Conservation (phyloP, 1,140 invertebrate species). For the Drosophila biarmipes region DNA sequence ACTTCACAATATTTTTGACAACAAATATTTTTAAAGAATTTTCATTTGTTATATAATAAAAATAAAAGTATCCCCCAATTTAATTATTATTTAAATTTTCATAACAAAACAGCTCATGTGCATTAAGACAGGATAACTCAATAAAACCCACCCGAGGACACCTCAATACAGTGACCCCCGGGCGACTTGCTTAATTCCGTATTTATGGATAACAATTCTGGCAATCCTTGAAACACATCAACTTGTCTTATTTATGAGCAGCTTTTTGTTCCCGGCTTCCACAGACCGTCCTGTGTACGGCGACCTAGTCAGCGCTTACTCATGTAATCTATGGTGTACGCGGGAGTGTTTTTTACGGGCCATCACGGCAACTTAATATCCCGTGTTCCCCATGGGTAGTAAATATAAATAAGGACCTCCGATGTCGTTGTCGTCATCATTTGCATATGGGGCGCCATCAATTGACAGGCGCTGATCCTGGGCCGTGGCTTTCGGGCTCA, state of each 20-base stretch:
- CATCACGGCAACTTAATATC: slow-evolving; percentile 31
- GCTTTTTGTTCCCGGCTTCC: slow-evolving; percentile 1
- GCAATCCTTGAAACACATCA: slow-evolving; percentile 24
- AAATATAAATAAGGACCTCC: slow-evolving; percentile 28
- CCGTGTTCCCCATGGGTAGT: slow-evolving; percentile 13
- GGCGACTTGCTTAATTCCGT: slow-evolving; percentile 8
- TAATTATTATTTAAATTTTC: not conserved
- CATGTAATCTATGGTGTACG: not conserved
- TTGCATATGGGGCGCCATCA: slow-evolving; percentile 52
- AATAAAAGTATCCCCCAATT: not conserved
- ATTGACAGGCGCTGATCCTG: slow-evolving; percentile 37
- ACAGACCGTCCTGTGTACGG: slow-evolving; percentile 6
- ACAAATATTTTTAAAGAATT: too few species aligned
- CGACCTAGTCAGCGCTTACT: slow-evolving; percentile 26
- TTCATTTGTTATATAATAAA: too few species aligned
- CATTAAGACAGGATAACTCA: not conserved
- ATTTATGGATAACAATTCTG: slow-evolving; percentile 23
- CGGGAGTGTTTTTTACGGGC: slow-evolving; percentile 23
- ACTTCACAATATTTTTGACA: too few species aligned
- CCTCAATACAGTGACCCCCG: not conserved
- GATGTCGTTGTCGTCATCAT: slow-evolving; percentile 52
- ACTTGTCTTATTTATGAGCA: slow-evolving; percentile 49
- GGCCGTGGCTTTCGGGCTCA: slow-evolving; percentile 21
- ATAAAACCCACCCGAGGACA: slow-evolving; percentile 3
- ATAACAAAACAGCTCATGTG: too few species aligned